Base-by-base conservation (phyloP, 2,888 invertebrate species). In the Drosophila suboccidentalis region DNA sequence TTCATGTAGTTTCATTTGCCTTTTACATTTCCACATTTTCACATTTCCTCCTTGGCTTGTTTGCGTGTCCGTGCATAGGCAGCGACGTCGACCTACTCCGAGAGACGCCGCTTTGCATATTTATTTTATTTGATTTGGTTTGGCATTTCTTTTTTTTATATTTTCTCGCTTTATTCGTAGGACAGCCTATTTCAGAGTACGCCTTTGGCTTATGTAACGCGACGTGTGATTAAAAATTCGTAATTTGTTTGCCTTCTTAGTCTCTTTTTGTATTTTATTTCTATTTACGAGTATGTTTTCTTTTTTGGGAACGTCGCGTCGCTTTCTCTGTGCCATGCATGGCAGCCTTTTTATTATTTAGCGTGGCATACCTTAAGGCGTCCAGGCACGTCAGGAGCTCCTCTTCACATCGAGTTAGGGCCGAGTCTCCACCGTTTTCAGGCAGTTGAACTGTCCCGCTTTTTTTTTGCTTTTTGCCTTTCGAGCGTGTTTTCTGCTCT, bases 11-110 rank as follows among this genome's bases (percentile, higher is more conserved):
- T 85, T 75, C 84, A 87, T 89, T 85, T 88, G 89, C 87, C 82
- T 87, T 89, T 89, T 81, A 89, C 82, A 85, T 85, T 85, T 87
- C 78, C 87, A 80, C 73, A 85, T 85, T 85, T 87, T 75, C 87
- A 80, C 73, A 75, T 78, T 88, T 82, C 82, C 83, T 78, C 17
- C 50, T 62, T 61, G 53, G 78, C 54, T 79, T 71, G 80, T 82
- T 79, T 83, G 81, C 89, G 87, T 83, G 89, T 87, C 64, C 68
- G 63, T 47, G 71, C 77, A 79, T 71, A 75, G 65, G 34, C 62
- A 69, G 51, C 64, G 68, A 60, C 61, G 75, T 63, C 80, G 87
- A 84, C 84, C 84, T 88, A 89, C 87, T 84, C 69, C 62, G 66
- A 41, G 81, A 76, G 74, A 83, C 83, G 84, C 78, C 87, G 87